Base-by-base conservation (phyloP, 2,888 invertebrate genomes). In the Aspidiotus rigidus region DNA sequence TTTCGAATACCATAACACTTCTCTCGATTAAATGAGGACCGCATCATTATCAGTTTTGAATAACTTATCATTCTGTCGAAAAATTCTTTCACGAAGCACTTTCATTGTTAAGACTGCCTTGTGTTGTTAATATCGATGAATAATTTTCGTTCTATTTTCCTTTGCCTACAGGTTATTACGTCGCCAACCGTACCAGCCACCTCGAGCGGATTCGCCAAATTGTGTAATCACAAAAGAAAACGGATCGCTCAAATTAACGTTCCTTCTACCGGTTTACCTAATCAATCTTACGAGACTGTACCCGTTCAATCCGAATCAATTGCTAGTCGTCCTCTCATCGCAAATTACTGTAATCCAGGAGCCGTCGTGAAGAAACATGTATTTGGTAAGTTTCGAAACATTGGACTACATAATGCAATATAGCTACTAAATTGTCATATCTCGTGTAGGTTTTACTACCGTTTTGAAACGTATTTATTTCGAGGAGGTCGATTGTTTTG, bases 151-250 rank as follows among this genome's bases (percentile, higher is more conserved):
- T 28, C 5, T 28, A 28, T 28, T 17, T 59, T 28, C 39, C 6
- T 59, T n/a, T 66, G 57, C 44, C 57, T 5, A 7, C 60, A 67
- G 67, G 60, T 67, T 42, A 44, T 59, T 59, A 67, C 67, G 42
- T 67, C 67, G 16, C 60, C 67, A 39, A 28, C 28, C 28, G 49
- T 67, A 44, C 60, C 67, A 39, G 60, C 67, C 8, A 44, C 67
- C 17, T 53, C 59, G 11, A 60, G 67, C 44, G 67, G 49, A 67
- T 53, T 67, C 16, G 41, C 67, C n/a, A 67, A 67, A 60, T 67
- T 67, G 67, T 67, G 67, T 39, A 67, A 67, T 28, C 67, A 67
- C 53, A 67, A 67, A 60, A 57, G 67, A 60, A 67, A 67, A 67
- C 57, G 60, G 44, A 57, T 41, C 53, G 44, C 59, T 39, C 49